Conservation (phyloP, 64 coral and sea anemone genomes). For the Stylophora pistillata region DNA sequence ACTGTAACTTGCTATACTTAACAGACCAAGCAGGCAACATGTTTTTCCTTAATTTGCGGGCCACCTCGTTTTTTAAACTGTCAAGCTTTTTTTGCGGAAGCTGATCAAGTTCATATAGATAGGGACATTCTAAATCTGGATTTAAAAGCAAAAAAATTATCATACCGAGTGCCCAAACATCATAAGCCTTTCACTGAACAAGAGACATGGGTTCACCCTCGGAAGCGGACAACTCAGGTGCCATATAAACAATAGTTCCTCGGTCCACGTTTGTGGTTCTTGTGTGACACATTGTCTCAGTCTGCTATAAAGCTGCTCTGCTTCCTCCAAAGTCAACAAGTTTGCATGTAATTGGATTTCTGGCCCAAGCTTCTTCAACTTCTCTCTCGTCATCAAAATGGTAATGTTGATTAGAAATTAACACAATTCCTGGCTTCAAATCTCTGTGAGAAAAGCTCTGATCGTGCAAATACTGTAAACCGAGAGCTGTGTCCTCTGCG, state of each 20-base stretch:
- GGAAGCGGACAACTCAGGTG: constrained; percentile 28
- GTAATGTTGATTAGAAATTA: constrained; percentile 30
- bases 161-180: constrained; percentile 80
- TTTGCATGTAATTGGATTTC: constrained; percentile 55
- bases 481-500: constrained; percentile 39
- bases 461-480: constrained; percentile 48
- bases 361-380: constrained; percentile 13
- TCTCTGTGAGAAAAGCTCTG: constrained; percentile 56
- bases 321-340: constrained; percentile 74
- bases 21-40: constrained; percentile 14
- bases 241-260: constrained; percentile 65
- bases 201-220: constrained; percentile 24
- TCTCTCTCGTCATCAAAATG: neutral
- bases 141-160: constrained; percentile 48
- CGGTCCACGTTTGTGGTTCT: constrained; percentile 50
- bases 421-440: constrained; percentile 73
- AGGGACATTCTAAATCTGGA: constrained; percentile 33
- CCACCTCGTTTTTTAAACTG: constrained; percentile 3
- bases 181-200: constrained; percentile 57
- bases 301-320: constrained; percentile 49
- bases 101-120: constrained; percentile 44
- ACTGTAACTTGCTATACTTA: constrained; percentile 45
- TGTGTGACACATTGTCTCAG: constrained; percentile 35
- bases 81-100: neutral
- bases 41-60: neutral